phyloP scores from a whole-genome alignment of 2,113 vertebrate species.

The Pterocles gutturalis region DNA sequence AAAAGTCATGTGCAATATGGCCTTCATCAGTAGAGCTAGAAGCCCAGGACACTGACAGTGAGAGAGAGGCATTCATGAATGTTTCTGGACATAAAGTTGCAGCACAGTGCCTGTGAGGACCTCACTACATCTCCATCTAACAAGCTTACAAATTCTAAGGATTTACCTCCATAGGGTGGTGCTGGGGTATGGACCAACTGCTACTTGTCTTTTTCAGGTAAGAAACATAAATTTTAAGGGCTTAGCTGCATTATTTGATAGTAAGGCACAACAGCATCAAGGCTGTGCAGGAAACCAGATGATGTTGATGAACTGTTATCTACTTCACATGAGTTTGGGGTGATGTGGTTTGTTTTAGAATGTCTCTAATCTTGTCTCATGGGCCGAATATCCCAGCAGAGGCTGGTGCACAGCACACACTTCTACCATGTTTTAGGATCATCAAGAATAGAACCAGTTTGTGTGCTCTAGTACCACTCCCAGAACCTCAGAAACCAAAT shows the following conservation, averaged over 20 bases:
- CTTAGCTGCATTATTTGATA: neutral
- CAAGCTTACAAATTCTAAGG: neutral
- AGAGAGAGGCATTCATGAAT: fast-evolving
- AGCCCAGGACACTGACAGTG: neutral
- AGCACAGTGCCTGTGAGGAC: neutral
- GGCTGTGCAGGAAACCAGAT: neutral
- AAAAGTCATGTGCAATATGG: neutral
- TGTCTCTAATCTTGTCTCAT: neutral
- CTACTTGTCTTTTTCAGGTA: neutral
- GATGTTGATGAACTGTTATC: neutral
- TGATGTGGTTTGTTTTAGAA: neutral
- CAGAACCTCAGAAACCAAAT: neutral
- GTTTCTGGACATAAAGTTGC: neutral
- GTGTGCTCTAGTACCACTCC: neutral
- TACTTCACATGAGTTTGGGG: fast-evolving
- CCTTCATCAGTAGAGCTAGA: neutral
- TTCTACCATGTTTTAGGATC: neutral
- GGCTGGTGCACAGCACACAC: neutral
- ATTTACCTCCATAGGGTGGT: neutral
- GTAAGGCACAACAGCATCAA: fast-evolving
- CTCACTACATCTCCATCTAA: neutral
- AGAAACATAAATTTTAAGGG: neutral
- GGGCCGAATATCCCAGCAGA: neutral
- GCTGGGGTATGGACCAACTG: neutral
- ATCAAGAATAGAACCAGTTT: too few relatives aligned